phyloP scores from a whole-genome alignment of 2,797 vertebrate species.

The Crocidura indochinensis region DNA sequence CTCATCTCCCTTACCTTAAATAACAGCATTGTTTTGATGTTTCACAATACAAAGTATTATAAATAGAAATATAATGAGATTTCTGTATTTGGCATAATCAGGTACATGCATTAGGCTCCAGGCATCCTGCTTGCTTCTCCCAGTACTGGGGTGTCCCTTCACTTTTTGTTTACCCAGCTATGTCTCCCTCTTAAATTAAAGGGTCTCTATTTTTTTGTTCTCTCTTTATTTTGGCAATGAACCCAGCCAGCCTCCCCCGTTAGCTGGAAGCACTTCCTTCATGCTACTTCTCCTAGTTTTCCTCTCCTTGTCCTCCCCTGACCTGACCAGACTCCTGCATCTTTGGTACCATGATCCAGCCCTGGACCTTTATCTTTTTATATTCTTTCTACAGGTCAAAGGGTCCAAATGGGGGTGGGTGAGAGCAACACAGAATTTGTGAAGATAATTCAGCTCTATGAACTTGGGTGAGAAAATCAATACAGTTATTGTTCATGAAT shows the following conservation, averaged over 20 bases:
- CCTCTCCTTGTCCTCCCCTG: too few species aligned
- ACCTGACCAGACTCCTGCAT: neutral
- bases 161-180: neutral
- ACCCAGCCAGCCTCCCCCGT: neutral
- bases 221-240: neutral
- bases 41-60: neutral
- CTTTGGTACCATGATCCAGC: too few species aligned
- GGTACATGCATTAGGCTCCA: too few species aligned
- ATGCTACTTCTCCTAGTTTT: neutral
- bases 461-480: neutral
- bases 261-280: neutral
- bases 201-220: neutral
- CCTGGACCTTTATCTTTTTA: neutral
- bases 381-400: neutral
- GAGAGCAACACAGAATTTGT: neutral
- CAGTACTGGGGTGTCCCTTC: rapidly evolving
- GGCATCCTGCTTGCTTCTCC: too few species aligned
- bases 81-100: neutral
- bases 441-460: neutral
- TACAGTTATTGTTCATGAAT: neutral
- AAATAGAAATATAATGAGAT: neutral
- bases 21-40: neutral
- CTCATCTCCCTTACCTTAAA: neutral
- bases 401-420: neutral
- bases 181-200: neutral